Evolutionary conservation across 2,888 invertebrate species (phyloP).

Genomic region (Agrenia bidenticulata): DNA sequence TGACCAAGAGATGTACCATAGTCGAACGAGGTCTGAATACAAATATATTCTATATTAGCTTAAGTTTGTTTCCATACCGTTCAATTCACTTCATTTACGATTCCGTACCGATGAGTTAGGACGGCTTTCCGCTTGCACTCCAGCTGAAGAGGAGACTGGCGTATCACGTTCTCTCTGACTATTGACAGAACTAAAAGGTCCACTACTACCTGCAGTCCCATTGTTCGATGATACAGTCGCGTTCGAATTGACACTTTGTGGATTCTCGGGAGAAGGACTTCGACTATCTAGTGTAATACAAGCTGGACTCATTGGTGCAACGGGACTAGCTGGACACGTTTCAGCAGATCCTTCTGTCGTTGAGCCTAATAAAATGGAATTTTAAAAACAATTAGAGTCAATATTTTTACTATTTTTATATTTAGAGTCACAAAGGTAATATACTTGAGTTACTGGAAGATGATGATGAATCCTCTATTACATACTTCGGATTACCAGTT

Average conservation of each 20-base stretch:
- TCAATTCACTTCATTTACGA: neutral
- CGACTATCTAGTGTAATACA: conserved; percentile 31
- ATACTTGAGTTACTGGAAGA: conserved; percentile 13
- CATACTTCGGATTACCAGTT: conserved; percentile 11
- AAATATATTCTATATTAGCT: conserved; percentile 8
- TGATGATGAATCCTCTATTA: conserved; percentile 19
- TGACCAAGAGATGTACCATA: conserved; percentile 15
- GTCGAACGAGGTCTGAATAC: conserved; percentile 15
- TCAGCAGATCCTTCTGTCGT: conserved; percentile 28
- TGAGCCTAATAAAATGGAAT: conserved; percentile 22
- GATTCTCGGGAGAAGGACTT: conserved; percentile 22
- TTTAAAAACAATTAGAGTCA: neutral
- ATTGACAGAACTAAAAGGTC: conserved; percentile 3
- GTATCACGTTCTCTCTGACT: conserved; percentile 1
- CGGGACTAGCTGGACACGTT: conserved; percentile 11
- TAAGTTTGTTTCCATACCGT: neutral
- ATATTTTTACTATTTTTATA: neutral
- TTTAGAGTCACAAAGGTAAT: neutral
- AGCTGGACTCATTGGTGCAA: conserved; percentile 28
- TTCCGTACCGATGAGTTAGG: conserved; percentile 11
- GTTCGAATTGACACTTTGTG: neutral
- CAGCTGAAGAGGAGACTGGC: conserved; percentile 11
- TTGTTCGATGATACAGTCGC: neutral
- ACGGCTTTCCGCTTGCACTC: neutral
- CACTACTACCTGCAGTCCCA: neutral